Evolutionary conservation across 2,888 invertebrate species (phyloP).

Genomic region (Coremacera marginata): DNA sequence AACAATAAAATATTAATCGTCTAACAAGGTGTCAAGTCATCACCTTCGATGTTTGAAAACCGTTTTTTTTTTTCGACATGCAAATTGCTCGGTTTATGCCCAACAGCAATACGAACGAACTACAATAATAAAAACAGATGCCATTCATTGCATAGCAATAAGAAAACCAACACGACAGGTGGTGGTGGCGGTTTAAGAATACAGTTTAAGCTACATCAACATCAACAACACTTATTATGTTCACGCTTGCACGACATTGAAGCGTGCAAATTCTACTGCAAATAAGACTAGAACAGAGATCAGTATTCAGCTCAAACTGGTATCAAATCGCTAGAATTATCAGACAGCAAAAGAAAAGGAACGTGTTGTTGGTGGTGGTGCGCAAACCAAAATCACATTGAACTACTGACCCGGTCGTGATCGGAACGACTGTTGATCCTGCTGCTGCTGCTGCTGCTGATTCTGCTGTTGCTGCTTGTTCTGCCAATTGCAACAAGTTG

Average conservation of each 20-base stretch:
- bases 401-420: conserved; percentile 67
- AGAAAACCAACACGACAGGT: conserved; percentile 46
- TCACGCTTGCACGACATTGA: conserved; percentile 46
- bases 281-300: not conserved
- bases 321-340: not conserved
- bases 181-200: conserved; percentile 45
- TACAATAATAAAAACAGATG: conserved; percentile 30
- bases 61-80: conserved; percentile 43
- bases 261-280: conserved; percentile 43
- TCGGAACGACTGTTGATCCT: conserved; percentile 40
- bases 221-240: conserved; percentile 25
- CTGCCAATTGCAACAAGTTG: conserved; percentile 28
- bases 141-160: not conserved
- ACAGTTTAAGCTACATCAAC: conserved; percentile 26
- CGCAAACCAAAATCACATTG: conserved; percentile 54
- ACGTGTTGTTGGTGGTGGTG: conserved; percentile 4
- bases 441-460: not conserved
- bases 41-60: conserved; percentile 45
- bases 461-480: conserved; percentile 4
- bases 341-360: not conserved
- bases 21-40: conserved; percentile 63
- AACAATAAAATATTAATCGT: conserved; percentile 30
- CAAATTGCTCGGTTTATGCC: conserved; percentile 56
- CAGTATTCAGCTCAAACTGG: not conserved
- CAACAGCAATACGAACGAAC: no score